Evolutionary conservation across 2,888 invertebrate genomes (phyloP).

Genomic region (Junonia oenone): DNA sequence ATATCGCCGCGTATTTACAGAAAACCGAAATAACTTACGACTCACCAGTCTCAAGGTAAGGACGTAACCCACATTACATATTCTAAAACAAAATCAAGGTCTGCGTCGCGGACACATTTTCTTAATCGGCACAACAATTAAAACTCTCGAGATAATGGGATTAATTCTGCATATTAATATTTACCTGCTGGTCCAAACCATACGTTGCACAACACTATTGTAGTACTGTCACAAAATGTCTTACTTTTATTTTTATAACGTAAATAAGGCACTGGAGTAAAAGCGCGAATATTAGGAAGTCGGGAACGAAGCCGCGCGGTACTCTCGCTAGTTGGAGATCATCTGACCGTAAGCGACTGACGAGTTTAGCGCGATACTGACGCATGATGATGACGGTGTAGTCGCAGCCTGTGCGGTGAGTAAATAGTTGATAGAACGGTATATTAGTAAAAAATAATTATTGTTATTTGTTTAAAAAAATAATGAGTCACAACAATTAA

Average conservation of each 20-base stretch:
- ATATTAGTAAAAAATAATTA: background rate
- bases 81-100: slow-evolving; percentile 69
- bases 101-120: slow-evolving; percentile 32
- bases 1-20: slow-evolving; percentile 13
- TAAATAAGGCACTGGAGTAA: slow-evolving; percentile 12
- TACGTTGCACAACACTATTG: slow-evolving; percentile 1
- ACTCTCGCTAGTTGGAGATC: slow-evolving; percentile 34
- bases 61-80: slow-evolving; percentile 64
- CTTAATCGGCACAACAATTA: slow-evolving; percentile 24
- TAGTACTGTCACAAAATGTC: slow-evolving; percentile 1
- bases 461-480: background rate
- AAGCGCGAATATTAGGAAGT: slow-evolving; percentile 7
- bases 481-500: background rate
- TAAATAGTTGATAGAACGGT: background rate
- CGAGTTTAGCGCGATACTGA: slow-evolving; percentile 15
- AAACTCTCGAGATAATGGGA: background rate
- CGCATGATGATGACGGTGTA: slow-evolving; percentile 20
- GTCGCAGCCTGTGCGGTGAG: slow-evolving; percentile 13
- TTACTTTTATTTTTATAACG: background rate
- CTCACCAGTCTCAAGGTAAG: slow-evolving; percentile 69
- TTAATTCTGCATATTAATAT: slow-evolving; percentile 3
- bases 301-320: slow-evolving; percentile 29
- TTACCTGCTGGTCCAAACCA: slow-evolving; percentile 22
- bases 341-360: slow-evolving; percentile 32
- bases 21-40: slow-evolving; percentile 56